phyloP scores from a whole-genome alignment of 2,113 vertebrate species.

The Rhinichthys klamathensis region DNA sequence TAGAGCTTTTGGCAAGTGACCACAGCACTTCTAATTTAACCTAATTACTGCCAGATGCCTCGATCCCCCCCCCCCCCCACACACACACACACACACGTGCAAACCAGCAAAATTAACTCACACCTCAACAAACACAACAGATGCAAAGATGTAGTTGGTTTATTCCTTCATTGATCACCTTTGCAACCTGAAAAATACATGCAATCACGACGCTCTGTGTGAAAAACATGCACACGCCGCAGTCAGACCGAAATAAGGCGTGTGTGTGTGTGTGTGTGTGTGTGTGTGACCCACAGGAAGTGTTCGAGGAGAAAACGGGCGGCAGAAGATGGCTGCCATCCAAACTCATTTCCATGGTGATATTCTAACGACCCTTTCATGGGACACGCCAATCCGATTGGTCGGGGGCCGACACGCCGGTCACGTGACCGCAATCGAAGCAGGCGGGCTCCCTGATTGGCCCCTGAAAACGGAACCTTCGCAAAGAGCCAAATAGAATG shows the following conservation, averaged over 20 bases:
- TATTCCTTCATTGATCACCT: not conserved
- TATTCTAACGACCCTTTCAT: slow-evolving; percentile 42
- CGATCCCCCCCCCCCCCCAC: not conserved
- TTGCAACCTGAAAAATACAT: not conserved
- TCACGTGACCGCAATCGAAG: slow-evolving; percentile 23
- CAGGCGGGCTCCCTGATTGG: not conserved
- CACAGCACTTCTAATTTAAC: slow-evolving; percentile 74
- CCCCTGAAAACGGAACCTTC: not conserved
- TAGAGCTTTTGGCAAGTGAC: slow-evolving; percentile 73
- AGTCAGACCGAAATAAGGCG: not conserved
- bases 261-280: too few species aligned
- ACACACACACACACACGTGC: not conserved
- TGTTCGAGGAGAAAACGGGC: slow-evolving; percentile 41
- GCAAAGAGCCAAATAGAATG: slow-evolving; percentile 13
- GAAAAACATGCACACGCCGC: not conserved
- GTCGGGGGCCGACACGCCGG: slow-evolving; percentile 1
- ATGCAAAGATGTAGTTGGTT: not conserved
- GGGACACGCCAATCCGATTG: slow-evolving; percentile 39
- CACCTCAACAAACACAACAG: not conserved
- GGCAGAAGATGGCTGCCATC: slow-evolving; percentile 54
- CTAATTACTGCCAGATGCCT: slow-evolving; percentile 86
- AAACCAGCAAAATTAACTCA: not conserved
- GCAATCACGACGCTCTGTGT: not conserved
- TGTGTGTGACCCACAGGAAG: slow-evolving; percentile 51
- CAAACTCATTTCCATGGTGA: slow-evolving; percentile 58